Evolutionary conservation across 35 echinoderm and acorn worm species (phyloP).

Genomic region (Diadema setosum): DNA sequence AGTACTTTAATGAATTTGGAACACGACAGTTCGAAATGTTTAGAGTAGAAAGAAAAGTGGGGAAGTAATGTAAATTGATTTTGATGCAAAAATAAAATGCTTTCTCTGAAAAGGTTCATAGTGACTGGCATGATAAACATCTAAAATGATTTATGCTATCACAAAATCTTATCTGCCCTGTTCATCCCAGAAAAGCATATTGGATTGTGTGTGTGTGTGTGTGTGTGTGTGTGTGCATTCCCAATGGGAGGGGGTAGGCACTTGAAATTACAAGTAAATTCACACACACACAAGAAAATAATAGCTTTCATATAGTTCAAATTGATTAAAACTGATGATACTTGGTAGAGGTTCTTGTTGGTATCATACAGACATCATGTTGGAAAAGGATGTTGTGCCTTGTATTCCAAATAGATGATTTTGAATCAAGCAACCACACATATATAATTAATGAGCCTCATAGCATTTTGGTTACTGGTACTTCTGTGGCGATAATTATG

Average conservation of each 20-base stretch:
- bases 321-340: too few species aligned
- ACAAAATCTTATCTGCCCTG: background rate
- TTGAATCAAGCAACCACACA: too few species aligned
- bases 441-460: too few species aligned
- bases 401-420: background rate
- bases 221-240: background rate
- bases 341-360: background rate
- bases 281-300: too few species aligned
- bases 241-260: background rate
- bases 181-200: background rate
- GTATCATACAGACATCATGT: background rate
- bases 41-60: background rate
- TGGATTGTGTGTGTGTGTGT: too few species aligned
- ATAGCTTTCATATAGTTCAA: too few species aligned
- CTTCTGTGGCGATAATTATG: too few species aligned
- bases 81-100: background rate
- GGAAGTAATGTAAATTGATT: background rate
- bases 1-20: background rate
- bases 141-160: background rate
- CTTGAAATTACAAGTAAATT: background rate
- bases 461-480: too few species aligned
- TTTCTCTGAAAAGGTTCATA: background rate
- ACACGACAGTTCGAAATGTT: background rate
- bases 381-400: background rate
- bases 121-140: background rate